Conservation (phyloP, 2,888 invertebrate genomes). For the Parnassius mnemosyne region DNA sequence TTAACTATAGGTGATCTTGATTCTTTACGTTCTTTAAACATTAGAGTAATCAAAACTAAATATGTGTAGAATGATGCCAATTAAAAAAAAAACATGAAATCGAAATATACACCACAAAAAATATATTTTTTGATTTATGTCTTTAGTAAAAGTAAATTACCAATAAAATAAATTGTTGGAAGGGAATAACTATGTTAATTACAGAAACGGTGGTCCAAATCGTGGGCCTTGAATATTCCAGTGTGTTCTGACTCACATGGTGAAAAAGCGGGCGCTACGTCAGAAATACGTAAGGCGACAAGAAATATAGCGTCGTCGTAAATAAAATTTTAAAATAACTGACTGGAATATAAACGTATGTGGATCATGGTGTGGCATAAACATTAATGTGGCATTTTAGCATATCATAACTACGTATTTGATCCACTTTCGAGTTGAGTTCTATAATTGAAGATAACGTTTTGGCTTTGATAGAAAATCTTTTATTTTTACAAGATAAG, state of each 20-base stretch:
- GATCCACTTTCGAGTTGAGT: no score
- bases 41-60: neutral
- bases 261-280: slow-evolving; percentile 39
- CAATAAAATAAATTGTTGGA: no score
- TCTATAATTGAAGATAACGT: no score
- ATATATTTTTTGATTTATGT: no score
- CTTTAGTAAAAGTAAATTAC: no score
- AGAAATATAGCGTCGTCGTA: slow-evolving; percentile 28
- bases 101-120: no score
- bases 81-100: no score
- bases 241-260: slow-evolving; percentile 46
- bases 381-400: neutral
- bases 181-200: slow-evolving; percentile 28
- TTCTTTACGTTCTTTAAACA: no score
- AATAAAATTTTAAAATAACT: slow-evolving; percentile 29
- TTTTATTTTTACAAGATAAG: no score
- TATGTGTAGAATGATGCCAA: slow-evolving; percentile 1
- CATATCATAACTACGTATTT: no score
- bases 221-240: slow-evolving; percentile 47
- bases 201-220: slow-evolving; percentile 45
- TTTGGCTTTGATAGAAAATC: no score
- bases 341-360: neutral
- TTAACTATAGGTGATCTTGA: no score
- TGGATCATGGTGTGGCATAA: neutral
- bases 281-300: slow-evolving; percentile 34